Conservation (phyloP, 2,888 invertebrate genomes). For the Nematopogon swammerdamellus region DNA sequence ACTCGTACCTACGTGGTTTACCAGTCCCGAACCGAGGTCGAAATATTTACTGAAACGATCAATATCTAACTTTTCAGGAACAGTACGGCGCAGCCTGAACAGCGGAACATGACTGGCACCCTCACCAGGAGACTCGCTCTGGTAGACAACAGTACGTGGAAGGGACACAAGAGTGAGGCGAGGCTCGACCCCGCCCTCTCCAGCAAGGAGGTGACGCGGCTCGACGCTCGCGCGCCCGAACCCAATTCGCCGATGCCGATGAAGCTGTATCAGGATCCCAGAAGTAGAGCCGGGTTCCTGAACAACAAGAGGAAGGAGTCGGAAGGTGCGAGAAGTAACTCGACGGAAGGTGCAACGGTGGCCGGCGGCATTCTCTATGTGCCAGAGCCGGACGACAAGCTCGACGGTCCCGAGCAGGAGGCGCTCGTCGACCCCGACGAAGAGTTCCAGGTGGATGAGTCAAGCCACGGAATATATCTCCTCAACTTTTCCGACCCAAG, state of each 20-base stretch:
- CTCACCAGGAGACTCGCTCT: too few species aligned
- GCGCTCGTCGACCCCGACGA: constrained; percentile 48
- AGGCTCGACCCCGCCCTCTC: too few species aligned
- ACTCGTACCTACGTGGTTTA: too few species aligned
- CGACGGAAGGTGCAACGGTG: constrained; percentile 28
- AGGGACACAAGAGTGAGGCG: too few species aligned
- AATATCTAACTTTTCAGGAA: too few species aligned
- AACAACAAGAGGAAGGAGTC: constrained; percentile 36
- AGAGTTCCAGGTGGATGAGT: constrained; percentile 53
- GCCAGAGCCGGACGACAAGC: constrained; percentile 34
- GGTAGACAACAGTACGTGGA: too few species aligned
- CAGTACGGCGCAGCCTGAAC: too few species aligned
- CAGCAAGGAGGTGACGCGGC: background rate
- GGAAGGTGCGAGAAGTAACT: constrained; percentile 17
- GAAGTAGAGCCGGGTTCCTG: constrained; percentile 37
- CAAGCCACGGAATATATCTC: constrained; percentile 48
- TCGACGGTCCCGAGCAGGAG: constrained; percentile 44
- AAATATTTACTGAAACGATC: too few species aligned
- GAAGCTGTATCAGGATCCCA: constrained; percentile 34
- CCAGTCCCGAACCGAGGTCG: too few species aligned
- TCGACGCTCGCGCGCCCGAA: too few species aligned
- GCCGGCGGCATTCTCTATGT: constrained; percentile 32
- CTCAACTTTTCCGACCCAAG: constrained; percentile 49
- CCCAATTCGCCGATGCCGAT: background rate
- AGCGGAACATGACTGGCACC: too few species aligned